Percentiles rank a stretch among this genome's conserved stretches.
Evolutionary conservation across 2,888 invertebrate genomes (phyloP).

Genomic region (Germaria angustata): DNA sequence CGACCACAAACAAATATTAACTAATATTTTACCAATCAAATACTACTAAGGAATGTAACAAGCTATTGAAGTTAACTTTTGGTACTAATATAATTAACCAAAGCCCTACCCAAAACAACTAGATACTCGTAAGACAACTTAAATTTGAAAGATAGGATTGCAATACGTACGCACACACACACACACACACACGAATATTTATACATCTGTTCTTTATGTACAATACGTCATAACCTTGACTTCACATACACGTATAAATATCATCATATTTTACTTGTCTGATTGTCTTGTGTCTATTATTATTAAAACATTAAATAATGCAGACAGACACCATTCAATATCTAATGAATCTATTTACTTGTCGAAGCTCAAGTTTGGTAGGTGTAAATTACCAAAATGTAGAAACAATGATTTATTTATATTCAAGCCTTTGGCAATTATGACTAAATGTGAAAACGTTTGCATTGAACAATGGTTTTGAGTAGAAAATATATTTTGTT

Average conservation of each 20-base stretch:
- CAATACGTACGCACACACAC: neutral
- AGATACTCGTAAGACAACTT: neutral
- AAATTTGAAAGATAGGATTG: neutral
- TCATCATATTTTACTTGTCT: neutral
- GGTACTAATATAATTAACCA: neutral
- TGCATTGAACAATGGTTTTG: neutral
- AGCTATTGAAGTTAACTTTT: neutral
- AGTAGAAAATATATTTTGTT: neutral
- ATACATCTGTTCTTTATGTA: neutral
- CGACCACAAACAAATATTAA: neutral
- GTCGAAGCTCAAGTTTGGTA: neutral
- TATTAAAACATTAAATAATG: neutral
- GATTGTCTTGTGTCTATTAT: neutral
- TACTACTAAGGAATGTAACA: neutral
- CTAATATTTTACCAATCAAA: neutral
- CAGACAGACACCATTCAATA: neutral
- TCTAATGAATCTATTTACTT: too few relatives aligned
- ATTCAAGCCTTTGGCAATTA: conserved; percentile 23
- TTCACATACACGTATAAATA: neutral
- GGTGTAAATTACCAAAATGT: conserved; percentile 11
- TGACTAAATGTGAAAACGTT: conserved; percentile 4
- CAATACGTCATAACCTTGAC: conserved; percentile 18
- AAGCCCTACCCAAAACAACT: neutral
- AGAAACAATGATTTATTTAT: conserved; percentile 18
- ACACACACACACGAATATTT: too few relatives aligned